A percentile compares a stretch with the other conserved stretches of the same genome.
Evolutionary conservation across 2,113 vertebrate species (phyloP).

Genomic region (Bothrops jararaca): DNA sequence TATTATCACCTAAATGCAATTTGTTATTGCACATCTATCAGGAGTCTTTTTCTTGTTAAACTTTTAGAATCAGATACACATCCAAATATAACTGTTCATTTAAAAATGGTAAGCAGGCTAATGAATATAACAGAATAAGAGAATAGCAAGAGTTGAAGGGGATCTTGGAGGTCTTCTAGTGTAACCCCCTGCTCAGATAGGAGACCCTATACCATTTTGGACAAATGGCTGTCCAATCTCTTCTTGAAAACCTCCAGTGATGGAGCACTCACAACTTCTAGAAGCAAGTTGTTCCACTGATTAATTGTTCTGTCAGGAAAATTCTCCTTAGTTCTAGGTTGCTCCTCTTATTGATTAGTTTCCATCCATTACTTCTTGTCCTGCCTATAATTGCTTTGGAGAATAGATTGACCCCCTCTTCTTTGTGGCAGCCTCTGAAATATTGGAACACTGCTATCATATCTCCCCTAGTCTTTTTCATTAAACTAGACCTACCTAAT

Average conservation of each 20-base stretch:
- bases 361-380: not conserved
- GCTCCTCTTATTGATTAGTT: not conserved
- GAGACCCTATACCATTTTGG: not conserved
- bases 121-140: not conserved
- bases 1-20: not conserved
- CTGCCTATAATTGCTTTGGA: not conserved
- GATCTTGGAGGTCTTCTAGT: too few relatives aligned
- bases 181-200: not conserved
- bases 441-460: not conserved
- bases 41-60: constrained; percentile 3
- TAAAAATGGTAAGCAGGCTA: constrained; percentile 50
- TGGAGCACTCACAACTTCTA: not conserved
- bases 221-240: not conserved
- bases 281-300: not conserved
- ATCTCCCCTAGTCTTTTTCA: not conserved
- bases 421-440: not conserved
- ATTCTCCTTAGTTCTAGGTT: not conserved
- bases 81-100: constrained; percentile 41
- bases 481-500: not conserved
- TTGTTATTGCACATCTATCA: constrained; percentile 6
- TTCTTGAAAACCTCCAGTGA: not conserved
- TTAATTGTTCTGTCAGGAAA: not conserved
- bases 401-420: not conserved
- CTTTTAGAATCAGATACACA: constrained; percentile 11
- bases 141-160: constrained; percentile 6